Evolutionary conservation across 1,140 invertebrate species (phyloP), one percentile per base, ranked within the genome.

Genomic region (Zelostemma sp.): DNA sequence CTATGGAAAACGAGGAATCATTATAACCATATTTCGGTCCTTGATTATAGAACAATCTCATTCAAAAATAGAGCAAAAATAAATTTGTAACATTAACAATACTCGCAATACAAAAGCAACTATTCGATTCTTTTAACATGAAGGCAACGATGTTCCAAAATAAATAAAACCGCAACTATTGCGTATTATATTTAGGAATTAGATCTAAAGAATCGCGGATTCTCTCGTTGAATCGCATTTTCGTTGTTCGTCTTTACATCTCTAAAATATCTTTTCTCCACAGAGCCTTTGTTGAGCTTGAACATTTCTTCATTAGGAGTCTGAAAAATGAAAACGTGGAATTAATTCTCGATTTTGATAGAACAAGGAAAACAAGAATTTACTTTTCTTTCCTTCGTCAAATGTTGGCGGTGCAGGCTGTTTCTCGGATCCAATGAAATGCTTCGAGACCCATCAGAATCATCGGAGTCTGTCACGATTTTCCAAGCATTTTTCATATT

Each of bases 371-470:
- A 11, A 9, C 38, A 14, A 6, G 6, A 19, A 62, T 43, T 55
- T 47, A 65, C 45, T 35, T 74, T 75, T 65, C 76, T 73, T 73
- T 81, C 78, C 72, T 79, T 80, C 56, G 78, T 73, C 54, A 80
- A 63, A 48, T 77, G 71, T 45, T 73, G 76, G 53, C 73, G 75
- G 43, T 78, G 81, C 17, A 81, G 61, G 28, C 40, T 79, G 49
- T 73, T 78, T 41, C 77, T 68, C 21, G 75, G 72, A 53, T 81
- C 74, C 11, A 73, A 53, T 5, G 56, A 53, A 17, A 79, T 77
- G 57, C 48, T 74, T 15, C 75, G 60, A 25, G 74, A 63, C 28
- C 78, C 77, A 18, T 82, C 79, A 0, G 63, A 67, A 45, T 74
- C 73, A 43, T 75, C 62, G 14, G 75, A 48, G 46, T 47, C 66